A percentile compares a stretch with the other conserved stretches of the same genome.
These are phyloP conservation scores for Heloderma charlesbogerti DNA, from an alignment of 2,113 vertebrate species.

Conservation along the genomic window DNA sequence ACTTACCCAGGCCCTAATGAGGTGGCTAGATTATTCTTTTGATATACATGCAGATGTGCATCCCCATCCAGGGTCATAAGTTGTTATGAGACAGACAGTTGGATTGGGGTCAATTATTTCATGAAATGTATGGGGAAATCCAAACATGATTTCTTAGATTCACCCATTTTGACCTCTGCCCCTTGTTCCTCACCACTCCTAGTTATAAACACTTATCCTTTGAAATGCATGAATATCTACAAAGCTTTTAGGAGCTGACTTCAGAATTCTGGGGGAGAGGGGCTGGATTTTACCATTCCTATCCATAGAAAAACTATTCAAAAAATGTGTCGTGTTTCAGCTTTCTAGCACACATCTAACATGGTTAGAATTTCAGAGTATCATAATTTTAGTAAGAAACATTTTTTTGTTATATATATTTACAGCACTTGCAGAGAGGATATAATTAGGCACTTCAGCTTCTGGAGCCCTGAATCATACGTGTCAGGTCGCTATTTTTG, in stretches of 20 bases:
- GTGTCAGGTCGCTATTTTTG: constrained; percentile 50
- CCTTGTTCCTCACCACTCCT: neutral
- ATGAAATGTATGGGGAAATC: neutral
- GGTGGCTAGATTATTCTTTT: neutral
- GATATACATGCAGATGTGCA: constrained; percentile 6
- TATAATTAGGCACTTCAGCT: constrained; percentile 52
- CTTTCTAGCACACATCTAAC: neutral
- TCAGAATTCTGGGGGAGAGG: neutral
- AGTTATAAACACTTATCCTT: neutral
- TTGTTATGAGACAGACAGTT: neutral
- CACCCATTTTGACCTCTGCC: neutral
- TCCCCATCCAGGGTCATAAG: neutral
- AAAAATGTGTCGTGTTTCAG: neutral
- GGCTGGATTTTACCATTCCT: neutral
- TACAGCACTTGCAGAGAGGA: constrained; percentile 41
- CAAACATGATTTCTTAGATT: neutral
- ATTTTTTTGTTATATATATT: constrained; percentile 60
- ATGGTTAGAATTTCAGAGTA: neutral
- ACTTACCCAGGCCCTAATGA: neutral
- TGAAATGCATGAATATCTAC: neutral
- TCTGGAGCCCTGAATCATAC: constrained; percentile 42
- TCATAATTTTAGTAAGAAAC: neutral
- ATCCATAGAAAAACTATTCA: neutral
- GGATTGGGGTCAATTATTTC: neutral
- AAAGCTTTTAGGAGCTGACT: neutral